Conservation (phyloP, 2,797 vertebrate species). For the Danio albolineatus region DNA sequence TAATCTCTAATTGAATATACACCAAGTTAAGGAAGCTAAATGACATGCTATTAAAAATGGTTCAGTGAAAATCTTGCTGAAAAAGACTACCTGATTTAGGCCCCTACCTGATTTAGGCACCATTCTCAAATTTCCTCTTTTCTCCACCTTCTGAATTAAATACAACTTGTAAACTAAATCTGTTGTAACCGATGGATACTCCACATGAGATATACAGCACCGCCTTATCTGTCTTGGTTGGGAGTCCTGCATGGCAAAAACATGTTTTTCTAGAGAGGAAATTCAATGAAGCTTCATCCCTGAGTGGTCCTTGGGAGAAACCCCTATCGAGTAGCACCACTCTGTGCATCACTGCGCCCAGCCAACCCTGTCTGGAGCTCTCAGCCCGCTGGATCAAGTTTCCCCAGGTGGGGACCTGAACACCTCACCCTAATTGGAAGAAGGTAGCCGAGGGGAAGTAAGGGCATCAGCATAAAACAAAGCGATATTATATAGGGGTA, state of each 20-base stretch:
- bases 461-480: constrained; percentile 53
- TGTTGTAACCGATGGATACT: constrained; percentile 7
- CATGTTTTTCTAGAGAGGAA: constrained; percentile 59
- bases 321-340: constrained; percentile 70
- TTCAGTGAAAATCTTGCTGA: not conserved
- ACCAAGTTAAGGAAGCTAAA: not conserved
- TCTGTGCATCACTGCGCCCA: constrained; percentile 69
- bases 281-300: constrained; percentile 71
- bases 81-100: not conserved
- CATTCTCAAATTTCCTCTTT: not conserved
- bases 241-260: constrained; percentile 50
- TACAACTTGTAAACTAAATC: not conserved
- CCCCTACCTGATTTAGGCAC: too few species aligned
- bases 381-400: constrained; percentile 65
- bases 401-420: constrained; percentile 59
- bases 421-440: constrained; percentile 38
- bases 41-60: too few species aligned
- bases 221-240: constrained; percentile 48
- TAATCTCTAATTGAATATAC: not conserved
- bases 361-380: constrained; percentile 62
- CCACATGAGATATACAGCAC: constrained; percentile 52
- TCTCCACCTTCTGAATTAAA: not conserved
- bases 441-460: constrained; percentile 20
- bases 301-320: constrained; percentile 22
- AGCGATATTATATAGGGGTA: constrained; percentile 27